Percentiles rank a stretch among this genome's conserved stretches.
Conservation (phyloP, 2,888 invertebrate genomes). For the Rhagonycha fulva region DNA sequence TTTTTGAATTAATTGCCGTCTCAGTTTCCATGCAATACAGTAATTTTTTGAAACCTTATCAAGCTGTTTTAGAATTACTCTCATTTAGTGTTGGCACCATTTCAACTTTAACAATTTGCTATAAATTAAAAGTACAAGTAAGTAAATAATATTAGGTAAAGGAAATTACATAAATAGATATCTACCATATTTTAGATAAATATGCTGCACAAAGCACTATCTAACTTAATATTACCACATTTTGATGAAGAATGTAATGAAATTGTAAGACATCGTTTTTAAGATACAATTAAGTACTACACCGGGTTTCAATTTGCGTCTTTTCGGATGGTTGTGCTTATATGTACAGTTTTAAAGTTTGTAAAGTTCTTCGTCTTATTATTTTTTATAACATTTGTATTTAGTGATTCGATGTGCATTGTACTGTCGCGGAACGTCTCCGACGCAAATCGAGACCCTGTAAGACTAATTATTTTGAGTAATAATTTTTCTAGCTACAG, state of each 20-base stretch:
- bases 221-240: neutral
- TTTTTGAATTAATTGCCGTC: neutral
- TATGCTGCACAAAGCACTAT: neutral
- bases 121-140: neutral
- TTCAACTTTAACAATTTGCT: neutral
- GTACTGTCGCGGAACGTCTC: too few relatives aligned
- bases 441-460: too few relatives aligned
- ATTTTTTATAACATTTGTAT: too few relatives aligned
- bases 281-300: too few relatives aligned
- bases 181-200: neutral
- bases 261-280: neutral
- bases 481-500: neutral
- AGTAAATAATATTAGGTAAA: neutral
- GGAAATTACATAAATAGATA: neutral
- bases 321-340: too few relatives aligned
- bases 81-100: neutral
- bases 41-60: neutral
- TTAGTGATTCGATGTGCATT: too few relatives aligned
- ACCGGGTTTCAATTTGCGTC: too few relatives aligned
- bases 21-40: neutral
- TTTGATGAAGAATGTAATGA: neutral
- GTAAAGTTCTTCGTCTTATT: too few relatives aligned
- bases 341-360: too few relatives aligned
- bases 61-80: neutral
- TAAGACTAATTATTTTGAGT: neutral